Evolutionary conservation across 2,113 vertebrate species (phyloP), one percentile per base, ranked within the genome.

Genomic region (Eurystomus gularis): DNA sequence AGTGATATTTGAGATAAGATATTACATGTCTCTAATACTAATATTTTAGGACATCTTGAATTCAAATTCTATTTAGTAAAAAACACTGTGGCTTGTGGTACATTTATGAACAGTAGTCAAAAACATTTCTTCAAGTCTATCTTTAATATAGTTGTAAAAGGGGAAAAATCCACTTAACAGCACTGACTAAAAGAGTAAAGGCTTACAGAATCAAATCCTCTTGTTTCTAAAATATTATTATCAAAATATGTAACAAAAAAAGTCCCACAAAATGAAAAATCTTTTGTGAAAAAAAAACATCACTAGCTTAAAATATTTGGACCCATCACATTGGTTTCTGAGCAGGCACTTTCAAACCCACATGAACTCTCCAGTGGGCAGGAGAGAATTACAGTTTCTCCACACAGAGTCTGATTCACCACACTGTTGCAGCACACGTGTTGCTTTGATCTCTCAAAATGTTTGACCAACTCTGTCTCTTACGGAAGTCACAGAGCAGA

Each of bases 11-110:
- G 42, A 96, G 48, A 88, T 52, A 83, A 77, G 52, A 70, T 65
- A 82, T 57, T 86, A 70, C 60, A 66, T 65, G 15, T 68, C 61
- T 84, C 20, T 29, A 58, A 68, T 90, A 68, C 17, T 75, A 92
- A 93, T 76, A 15, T 75, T 90, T 55, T 37, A 84, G 35, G 46
- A 33, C 1, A 2, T 66, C 86, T 51, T 55, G 17, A 90, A 83
- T 86, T 92, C 51, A 78, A 82, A 90, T 91, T 80, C 49, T 89
- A 18, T 61, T 93, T 42, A 49, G 20, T 48, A 58, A 77, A 44
- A 95, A 76, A 44, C 19, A 46, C 8, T 21, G 39, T 8, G 92
- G 58, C 58, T 28, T 44, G 10, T 25, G 0, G 1, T 71, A 84
- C 26, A 39, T 78, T 95, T 81, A 94, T 57, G 44, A 96, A 75